phyloP scores from a whole-genome alignment of 2,888 invertebrate species.

The Pandemis corylana region DNA sequence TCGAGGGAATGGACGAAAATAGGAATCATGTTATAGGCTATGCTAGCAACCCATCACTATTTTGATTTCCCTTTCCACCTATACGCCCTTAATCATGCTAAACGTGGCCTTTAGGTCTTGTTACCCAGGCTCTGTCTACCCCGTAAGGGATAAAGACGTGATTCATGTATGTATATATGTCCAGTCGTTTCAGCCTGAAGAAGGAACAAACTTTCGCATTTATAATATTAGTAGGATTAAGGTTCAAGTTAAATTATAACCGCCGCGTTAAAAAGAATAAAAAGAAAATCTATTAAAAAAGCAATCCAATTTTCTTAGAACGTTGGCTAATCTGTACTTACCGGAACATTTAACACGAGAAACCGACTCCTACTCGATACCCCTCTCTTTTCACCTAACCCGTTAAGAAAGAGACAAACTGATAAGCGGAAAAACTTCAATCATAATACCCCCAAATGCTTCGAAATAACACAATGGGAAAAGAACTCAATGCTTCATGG shows the following conservation, averaged over 20 bases:
- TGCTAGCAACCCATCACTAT: too few relatives aligned
- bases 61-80: too few relatives aligned
- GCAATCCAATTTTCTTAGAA: conserved; percentile 32
- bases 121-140: too few relatives aligned
- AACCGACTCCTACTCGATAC: neutral
- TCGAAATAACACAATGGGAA: neutral
- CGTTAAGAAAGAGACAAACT: neutral
- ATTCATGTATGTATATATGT: too few relatives aligned
- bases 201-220: too few relatives aligned
- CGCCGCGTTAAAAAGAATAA: conserved; percentile 23
- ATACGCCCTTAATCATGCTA: too few relatives aligned
- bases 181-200: too few relatives aligned
- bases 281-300: conserved; percentile 38
- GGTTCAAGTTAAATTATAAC: neutral
- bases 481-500: neutral
- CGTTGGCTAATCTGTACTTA: conserved; percentile 29
- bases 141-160: too few relatives aligned
- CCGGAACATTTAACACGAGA: neutral
- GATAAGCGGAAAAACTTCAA: neutral
- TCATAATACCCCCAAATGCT: neutral
- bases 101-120: too few relatives aligned
- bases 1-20: too few relatives aligned
- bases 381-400: neutral
- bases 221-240: neutral
- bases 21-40: too few relatives aligned